Conservation (phyloP, 2,113 vertebrate species). For the Tychaedon coryphoeus region DNA sequence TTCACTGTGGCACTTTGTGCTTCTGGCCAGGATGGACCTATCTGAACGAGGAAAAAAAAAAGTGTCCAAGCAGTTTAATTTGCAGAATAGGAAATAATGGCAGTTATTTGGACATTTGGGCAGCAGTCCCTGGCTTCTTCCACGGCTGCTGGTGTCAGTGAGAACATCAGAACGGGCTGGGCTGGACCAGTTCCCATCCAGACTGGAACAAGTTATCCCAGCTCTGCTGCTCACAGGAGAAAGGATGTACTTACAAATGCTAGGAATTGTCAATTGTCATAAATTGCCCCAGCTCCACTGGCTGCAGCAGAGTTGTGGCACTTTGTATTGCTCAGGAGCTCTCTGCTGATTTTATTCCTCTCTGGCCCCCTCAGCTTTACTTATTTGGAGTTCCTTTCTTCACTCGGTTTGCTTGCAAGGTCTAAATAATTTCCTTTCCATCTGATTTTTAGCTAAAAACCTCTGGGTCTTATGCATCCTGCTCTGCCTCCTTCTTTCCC, state of each 20-base stretch:
- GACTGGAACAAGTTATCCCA: neutral
- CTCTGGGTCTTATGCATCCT: neutral
- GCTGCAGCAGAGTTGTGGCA: neutral
- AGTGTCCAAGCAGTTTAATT: neutral
- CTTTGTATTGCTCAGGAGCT: neutral
- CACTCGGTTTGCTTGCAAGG: conserved; percentile 11
- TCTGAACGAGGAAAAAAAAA: neutral
- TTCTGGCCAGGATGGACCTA: neutral
- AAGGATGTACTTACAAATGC: neutral
- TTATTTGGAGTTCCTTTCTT: no score
- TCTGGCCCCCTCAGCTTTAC: conserved; percentile 37
- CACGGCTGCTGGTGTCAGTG: neutral
- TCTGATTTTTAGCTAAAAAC: conserved; percentile 37
- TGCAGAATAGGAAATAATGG: neutral
- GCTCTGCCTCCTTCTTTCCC: neutral
- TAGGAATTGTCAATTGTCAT: neutral
- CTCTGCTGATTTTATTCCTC: conserved; percentile 13
- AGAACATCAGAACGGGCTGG: neutral
- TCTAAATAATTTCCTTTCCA: conserved; percentile 14
- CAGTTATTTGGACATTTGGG: neutral
- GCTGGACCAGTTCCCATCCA: neutral
- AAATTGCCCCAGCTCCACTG: conserved; percentile 15
- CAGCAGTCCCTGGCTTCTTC: neutral
- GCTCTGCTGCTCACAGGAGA: neutral
- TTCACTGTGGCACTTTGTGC: neutral